These are phyloP conservation scores for Triops cancriformis DNA, from an alignment of 1,140 invertebrate genomes.

Conservation along the genomic window DNA sequence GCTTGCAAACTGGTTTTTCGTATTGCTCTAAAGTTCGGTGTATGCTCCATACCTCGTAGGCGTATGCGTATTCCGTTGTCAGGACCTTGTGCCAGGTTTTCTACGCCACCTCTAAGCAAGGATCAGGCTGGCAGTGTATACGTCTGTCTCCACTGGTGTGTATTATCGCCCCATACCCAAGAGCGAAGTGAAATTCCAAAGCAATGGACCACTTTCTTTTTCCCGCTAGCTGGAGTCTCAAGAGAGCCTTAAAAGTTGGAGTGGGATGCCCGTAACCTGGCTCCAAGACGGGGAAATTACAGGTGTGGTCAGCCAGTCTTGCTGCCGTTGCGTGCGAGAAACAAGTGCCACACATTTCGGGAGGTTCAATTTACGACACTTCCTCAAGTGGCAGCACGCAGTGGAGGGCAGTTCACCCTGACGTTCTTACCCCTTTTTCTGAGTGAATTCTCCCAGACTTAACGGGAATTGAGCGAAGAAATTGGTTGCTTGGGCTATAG, in stretches of 20 bases:
- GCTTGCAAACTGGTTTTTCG: too few species aligned
- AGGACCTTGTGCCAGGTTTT: too few species aligned
- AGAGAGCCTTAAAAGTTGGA: not conserved
- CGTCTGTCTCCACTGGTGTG: not conserved
- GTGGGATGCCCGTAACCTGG: not conserved
- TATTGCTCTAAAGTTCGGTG: too few species aligned
- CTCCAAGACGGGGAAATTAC: not conserved
- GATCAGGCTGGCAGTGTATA: too few species aligned
- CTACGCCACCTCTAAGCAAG: too few species aligned
- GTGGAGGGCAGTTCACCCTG: not conserved
- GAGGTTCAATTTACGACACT: not conserved
- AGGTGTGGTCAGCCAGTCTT: conserved; percentile 9
- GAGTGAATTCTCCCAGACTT: too few species aligned
- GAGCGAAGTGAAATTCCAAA: not conserved
- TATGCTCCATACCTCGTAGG: too few species aligned
- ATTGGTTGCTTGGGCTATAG: too few species aligned
- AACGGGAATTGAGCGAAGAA: too few species aligned
- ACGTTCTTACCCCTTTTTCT: too few species aligned
- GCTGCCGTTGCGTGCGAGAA: not conserved
- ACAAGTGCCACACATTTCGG: not conserved
- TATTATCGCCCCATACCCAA: not conserved
- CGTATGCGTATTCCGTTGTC: too few species aligned
- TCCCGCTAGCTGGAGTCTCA: not conserved
- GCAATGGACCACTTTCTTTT: conserved; percentile 1
- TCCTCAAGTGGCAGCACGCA: not conserved